Base-by-base conservation (phyloP, 2,113 vertebrate species). In the Ranitomeya imitator region DNA sequence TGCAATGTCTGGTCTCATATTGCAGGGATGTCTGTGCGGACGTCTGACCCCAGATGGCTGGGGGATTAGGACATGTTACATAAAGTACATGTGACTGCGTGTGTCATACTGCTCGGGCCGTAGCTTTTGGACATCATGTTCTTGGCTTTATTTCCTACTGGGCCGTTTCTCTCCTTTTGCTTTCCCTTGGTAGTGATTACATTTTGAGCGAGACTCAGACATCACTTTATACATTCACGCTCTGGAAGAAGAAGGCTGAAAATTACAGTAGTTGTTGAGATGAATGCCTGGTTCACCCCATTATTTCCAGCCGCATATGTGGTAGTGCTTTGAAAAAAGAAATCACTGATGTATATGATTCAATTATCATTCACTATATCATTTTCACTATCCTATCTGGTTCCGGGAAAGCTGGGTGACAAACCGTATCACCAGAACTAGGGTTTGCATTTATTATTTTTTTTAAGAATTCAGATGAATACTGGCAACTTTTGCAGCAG, bases 81-180 rank as follows among this genome's bases (percentile, higher is more conserved):
- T 76, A 76, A 76, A 76, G 45, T 19, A 51, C 73, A 52, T 76
- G 37, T 76, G 73, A 52, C 37, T 51, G 65, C 65, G n/a, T 67
- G 71, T 45, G 45, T 52, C 73, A 52, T 21, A 76, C 16, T 51
- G 73, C 18, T 5, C 1, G 15, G 21, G 51, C 73, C 18, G 37
- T 45, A 52, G 37, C 73, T 21, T 74, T 76, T 19, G 37, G 11
- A 76, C 73, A 76, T 21, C 37, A 52, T 52, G 45, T 51, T 76
- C 45, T 76, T 76, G 73, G 73, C 37, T 76, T 52, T 10, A 6
- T 51, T 76, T 52, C 73, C 45, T 76, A 76, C 16, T 74, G 73
- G 73, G 37, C 37, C 21, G 8, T 11, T 76, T 76, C 18, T 52
- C 10, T 52, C 45, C 45, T 18, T 51, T 21, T 76, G 16, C 4